phyloP scores from a whole-genome alignment of 2,888 invertebrate species.

The Phortica okadai region DNA sequence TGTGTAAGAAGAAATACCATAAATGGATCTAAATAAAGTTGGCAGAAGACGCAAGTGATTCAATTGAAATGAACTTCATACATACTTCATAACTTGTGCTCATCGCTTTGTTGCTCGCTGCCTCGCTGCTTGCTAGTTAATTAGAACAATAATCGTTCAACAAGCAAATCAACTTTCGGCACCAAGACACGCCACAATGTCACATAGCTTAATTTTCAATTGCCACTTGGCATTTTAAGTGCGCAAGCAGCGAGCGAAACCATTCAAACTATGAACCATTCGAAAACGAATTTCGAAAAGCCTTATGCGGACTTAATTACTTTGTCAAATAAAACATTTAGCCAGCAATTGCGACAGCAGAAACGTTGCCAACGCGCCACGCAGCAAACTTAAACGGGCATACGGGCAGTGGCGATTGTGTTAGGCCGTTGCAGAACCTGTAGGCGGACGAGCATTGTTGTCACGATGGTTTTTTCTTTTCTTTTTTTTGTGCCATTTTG shows the following conservation, averaged over 20 bases:
- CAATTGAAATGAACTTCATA: background rate
- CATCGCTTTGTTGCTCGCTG: background rate
- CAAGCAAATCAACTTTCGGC: background rate
- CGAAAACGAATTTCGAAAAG: slow-evolving; percentile 60
- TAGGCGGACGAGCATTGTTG: too few species aligned
- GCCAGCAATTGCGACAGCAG: background rate
- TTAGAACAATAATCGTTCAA: slow-evolving; percentile 10
- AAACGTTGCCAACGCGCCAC: background rate
- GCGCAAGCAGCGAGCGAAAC: background rate
- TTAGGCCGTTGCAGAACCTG: too few species aligned
- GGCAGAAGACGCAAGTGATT: too few species aligned
- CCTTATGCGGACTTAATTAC: slow-evolving; percentile 64
- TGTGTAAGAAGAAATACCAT: too few species aligned
- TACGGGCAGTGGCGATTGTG: too few species aligned
- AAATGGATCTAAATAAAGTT: too few species aligned
- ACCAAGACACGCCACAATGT: background rate
- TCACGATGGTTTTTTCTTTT: too few species aligned
- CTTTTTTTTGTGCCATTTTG: slow-evolving; percentile 22
- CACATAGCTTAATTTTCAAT: slow-evolving; percentile 10
- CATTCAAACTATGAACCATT: slow-evolving; percentile 58
- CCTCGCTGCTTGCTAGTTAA: background rate
- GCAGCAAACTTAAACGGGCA: too few species aligned
- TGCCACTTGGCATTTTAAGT: slow-evolving; percentile 9
- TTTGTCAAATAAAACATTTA: slow-evolving; percentile 61
- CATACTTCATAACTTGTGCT: background rate